A percentile compares a stretch with the other conserved stretches of the same genome.
These are phyloP conservation scores for Phoenicopterus ruber DNA, from an alignment of 2,113 vertebrate species.

Conservation along the genomic window DNA sequence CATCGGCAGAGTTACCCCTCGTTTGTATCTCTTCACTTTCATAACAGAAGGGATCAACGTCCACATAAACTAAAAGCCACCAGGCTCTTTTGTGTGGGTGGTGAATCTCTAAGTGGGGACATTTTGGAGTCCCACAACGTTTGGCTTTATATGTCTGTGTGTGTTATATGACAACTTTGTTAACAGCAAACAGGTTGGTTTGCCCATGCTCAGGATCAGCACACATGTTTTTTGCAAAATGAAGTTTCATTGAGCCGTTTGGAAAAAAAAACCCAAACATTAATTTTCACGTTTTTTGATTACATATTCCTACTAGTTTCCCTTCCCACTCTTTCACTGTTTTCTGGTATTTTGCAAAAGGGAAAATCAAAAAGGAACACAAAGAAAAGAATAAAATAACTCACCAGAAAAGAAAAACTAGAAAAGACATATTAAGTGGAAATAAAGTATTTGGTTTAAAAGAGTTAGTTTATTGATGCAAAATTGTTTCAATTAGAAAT, in stretches of 20 bases:
- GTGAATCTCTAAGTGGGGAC: neutral
- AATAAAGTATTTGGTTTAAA: neutral
- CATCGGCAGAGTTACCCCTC: neutral
- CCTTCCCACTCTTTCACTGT: neutral
- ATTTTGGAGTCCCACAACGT: neutral
- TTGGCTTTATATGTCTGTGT: neutral
- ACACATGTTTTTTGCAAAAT: neutral
- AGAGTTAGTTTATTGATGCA: neutral
- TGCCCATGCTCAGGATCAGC: rapidly evolving
- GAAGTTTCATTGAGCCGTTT: neutral
- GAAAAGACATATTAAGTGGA: neutral
- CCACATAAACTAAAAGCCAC: neutral
- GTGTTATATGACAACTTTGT: neutral
- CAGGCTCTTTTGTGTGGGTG: neutral
- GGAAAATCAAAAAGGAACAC: neutral
- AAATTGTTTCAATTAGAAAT: neutral
- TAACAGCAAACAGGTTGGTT: neutral
- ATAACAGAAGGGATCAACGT: neutral
- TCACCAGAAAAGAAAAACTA: neutral
- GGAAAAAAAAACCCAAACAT: neutral
- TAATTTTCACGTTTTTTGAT: neutral
- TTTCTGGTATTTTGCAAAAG: neutral
- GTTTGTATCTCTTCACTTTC: neutral
- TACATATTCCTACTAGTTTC: neutral
- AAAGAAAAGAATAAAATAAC: neutral